Evolutionary conservation across 2,113 vertebrate species (phyloP).

Genomic region (Phrynocephalus versicolor): DNA sequence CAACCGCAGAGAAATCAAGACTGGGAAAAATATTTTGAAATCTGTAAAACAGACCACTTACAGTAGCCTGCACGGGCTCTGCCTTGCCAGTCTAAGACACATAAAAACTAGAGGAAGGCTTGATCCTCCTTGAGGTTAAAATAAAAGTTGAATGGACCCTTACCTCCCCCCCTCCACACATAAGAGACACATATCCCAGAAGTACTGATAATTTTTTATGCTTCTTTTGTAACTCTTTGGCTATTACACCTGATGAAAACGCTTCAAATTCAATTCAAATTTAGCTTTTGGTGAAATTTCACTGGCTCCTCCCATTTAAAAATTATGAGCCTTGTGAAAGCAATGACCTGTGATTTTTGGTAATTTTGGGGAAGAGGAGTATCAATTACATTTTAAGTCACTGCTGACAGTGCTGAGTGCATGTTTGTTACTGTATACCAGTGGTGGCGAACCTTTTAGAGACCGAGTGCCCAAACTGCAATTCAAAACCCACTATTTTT

Average conservation of each 20-base stretch:
- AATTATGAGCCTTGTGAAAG: background rate
- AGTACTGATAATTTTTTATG: background rate
- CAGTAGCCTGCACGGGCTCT: no score
- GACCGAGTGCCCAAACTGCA: no score
- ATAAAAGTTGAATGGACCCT: background rate
- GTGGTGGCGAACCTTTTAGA: no score
- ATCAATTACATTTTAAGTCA: background rate
- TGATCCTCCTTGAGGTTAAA: background rate
- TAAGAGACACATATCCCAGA: background rate
- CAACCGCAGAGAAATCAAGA: constrained; percentile 20
- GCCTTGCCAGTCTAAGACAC: background rate
- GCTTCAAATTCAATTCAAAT: background rate
- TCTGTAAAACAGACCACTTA: background rate
- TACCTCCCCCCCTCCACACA: no score
- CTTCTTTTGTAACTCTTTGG: background rate
- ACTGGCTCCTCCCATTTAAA: background rate
- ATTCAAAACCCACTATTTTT: no score
- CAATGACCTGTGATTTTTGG: background rate
- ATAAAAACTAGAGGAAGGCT: background rate
- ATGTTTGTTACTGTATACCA: no score
- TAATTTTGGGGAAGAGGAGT: background rate
- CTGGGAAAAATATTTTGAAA: constrained; percentile 16
- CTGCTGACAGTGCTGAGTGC: no score
- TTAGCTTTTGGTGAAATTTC: background rate
- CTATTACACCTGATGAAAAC: background rate